Evolutionary conservation across 2,113 vertebrate species (phyloP), one percentile per base, ranked within the genome.

Genomic region (Sturnus vulgaris): DNA sequence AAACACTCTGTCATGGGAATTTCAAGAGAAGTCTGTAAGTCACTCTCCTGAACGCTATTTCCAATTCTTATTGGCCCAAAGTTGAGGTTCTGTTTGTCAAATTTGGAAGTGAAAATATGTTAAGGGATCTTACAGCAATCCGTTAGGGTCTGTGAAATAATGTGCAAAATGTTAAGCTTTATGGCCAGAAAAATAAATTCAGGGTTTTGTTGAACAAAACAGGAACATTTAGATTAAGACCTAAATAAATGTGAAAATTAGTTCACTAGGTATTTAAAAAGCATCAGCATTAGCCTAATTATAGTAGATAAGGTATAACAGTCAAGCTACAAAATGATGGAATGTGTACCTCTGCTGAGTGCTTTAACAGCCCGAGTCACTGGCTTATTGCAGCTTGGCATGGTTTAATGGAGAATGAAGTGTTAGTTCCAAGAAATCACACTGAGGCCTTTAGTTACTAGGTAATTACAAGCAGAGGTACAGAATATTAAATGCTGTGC

Each of bases 391-490:
- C 77, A 91, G 77, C 52, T 82, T 92, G 86, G 83, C 39, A 3
- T 28, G 55, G 56, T 70, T 65, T 84, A 82, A 71, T 64, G 52
- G 73, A 81, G 72, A 91, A 59, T 52, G 52, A 81, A 78, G 72
- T 81, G 72, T 53, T 83, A 42, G 68, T 86, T 92, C 83, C 86
- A 72, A 75, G 88, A 92, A 93, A 78, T 79, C 89, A 68, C 77
- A 42, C n/a, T 18, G 86, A 61, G 61, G 18, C 73, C 46, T 87
- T 86, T 63, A 64, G 57, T 93, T 75, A 73, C 60, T 57, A 40
- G 33, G 80, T 93, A 86, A 93, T 91, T 90, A 53, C 75, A 66
- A 59, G 84, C 61, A 95, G 64, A 92, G 85, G 64, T 90, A n/a
- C 49, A 61, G 93, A 88, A 85, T 86, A 93, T 90, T 86, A 94